Conservation (phyloP, 2,888 invertebrate species). For the Pandemis heparana region DNA sequence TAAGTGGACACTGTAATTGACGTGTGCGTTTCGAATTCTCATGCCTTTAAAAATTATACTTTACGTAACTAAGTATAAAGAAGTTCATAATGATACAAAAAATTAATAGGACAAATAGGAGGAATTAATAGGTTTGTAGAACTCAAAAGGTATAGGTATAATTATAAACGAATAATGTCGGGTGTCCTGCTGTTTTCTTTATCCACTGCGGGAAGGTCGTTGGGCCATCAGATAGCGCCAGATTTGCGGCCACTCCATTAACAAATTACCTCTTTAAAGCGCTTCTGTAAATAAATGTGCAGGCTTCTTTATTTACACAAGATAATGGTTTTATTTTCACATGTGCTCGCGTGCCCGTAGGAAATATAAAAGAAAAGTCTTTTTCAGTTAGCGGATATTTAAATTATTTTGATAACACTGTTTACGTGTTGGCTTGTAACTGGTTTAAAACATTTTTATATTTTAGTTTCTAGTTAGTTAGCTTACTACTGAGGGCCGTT, state of each 20-base stretch:
- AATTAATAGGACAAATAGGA: no score
- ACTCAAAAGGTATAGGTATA: no score
- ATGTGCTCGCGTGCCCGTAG: slow-evolving; percentile 59
- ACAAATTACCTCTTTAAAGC: slow-evolving; percentile 78
- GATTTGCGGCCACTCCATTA: slow-evolving; percentile 81
- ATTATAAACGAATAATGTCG: neutral
- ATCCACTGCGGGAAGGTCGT: slow-evolving; percentile 59
- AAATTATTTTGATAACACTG: slow-evolving; percentile 10
- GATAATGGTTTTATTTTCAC: slow-evolving; percentile 57
- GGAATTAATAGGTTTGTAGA: no score
- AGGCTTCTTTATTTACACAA: slow-evolving; percentile 47
- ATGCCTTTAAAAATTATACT: no score
- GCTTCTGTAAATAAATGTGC: slow-evolving; percentile 55
- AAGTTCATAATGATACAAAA: no score
- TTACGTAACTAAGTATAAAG: no score
- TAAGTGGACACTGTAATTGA: no score
- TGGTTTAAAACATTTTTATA: slow-evolving; percentile 57
- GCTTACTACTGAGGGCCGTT: slow-evolving; percentile 81
- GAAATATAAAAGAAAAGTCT: slow-evolving; percentile 51
- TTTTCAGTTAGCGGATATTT: slow-evolving; percentile 30
- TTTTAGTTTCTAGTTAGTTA: slow-evolving; percentile 60
- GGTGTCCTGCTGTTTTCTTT: slow-evolving; percentile 24
- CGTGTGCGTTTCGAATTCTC: no score
- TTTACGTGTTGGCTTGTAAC: neutral
- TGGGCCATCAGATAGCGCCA: slow-evolving; percentile 77